Evolutionary conservation across 2,113 vertebrate species (phyloP).

Genomic region (Dicrurus megarhynchus): DNA sequence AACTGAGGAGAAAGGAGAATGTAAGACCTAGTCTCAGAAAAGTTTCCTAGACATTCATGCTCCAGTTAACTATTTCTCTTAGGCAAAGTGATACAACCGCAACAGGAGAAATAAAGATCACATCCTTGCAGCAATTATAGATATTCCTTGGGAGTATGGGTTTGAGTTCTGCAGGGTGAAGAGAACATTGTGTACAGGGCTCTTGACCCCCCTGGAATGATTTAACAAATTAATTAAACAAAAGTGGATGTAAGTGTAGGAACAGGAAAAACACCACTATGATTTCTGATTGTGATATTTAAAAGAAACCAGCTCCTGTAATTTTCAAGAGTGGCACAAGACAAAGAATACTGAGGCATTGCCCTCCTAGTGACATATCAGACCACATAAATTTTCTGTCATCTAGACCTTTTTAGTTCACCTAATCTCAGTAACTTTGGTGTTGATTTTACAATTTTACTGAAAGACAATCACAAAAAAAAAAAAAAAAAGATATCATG

Average conservation of each 20-base stretch:
- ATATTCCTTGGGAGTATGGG: neutral
- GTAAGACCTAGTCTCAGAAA: neutral
- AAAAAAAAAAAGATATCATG: neutral
- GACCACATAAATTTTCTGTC: neutral
- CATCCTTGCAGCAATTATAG: neutral
- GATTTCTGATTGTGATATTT: neutral
- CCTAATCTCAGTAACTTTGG: neutral
- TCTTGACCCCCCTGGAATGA: neutral
- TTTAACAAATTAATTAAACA: neutral
- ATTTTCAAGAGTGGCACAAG: neutral
- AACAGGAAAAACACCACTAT: neutral
- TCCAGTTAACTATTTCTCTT: conserved; percentile 1
- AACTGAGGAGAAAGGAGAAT: neutral
- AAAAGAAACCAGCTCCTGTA: neutral
- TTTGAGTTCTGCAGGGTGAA: neutral
- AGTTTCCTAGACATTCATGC: neutral
- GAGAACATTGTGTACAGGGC: neutral
- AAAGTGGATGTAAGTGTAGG: neutral
- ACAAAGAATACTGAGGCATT: neutral
- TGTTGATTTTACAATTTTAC: neutral
- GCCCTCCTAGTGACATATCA: neutral
- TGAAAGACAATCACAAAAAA: neutral
- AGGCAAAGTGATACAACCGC: neutral
- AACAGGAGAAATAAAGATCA: neutral
- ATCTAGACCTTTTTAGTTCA: neutral